These are phyloP conservation scores for Ellobius talpinus DNA, from an alignment of 2,113 vertebrate species.

Conservation along the genomic window DNA sequence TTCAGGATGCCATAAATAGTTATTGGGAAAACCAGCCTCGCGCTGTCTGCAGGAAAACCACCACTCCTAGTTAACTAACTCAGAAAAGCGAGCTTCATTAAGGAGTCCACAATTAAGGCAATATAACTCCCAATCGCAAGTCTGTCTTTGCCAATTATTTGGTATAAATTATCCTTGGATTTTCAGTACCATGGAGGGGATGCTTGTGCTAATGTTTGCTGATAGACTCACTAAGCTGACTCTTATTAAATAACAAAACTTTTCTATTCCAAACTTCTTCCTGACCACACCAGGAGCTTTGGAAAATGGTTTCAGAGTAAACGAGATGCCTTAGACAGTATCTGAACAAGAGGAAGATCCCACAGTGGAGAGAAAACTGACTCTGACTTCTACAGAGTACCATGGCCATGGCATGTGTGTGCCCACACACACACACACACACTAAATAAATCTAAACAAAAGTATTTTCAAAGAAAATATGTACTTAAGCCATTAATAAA, in stretches of 20 bases:
- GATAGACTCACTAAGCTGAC: background rate
- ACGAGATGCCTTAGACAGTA: background rate
- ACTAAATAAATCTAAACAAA: background rate
- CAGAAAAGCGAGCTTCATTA: conserved; percentile 6
- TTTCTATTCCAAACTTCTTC: conserved; percentile 16
- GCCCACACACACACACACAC: background rate
- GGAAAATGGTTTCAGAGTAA: background rate
- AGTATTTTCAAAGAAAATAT: background rate
- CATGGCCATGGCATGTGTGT: no score
- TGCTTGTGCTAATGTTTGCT: background rate
- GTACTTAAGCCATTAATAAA: conserved; percentile 21
- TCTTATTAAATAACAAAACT: conserved; percentile 39
- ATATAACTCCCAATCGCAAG: background rate
- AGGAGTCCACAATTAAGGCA: background rate
- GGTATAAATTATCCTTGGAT: background rate
- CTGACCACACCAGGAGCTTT: background rate
- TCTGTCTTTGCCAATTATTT: background rate
- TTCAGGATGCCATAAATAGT: background rate
- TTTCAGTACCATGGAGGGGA: background rate
- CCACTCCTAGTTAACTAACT: background rate
- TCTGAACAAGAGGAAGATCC: background rate
- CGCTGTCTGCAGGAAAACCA: background rate
- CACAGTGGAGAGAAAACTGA: background rate
- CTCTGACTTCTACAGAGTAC: background rate
- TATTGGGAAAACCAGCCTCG: background rate